phyloP scores from a whole-genome alignment of 2,797 vertebrate species.

The Syncerus caffer region DNA sequence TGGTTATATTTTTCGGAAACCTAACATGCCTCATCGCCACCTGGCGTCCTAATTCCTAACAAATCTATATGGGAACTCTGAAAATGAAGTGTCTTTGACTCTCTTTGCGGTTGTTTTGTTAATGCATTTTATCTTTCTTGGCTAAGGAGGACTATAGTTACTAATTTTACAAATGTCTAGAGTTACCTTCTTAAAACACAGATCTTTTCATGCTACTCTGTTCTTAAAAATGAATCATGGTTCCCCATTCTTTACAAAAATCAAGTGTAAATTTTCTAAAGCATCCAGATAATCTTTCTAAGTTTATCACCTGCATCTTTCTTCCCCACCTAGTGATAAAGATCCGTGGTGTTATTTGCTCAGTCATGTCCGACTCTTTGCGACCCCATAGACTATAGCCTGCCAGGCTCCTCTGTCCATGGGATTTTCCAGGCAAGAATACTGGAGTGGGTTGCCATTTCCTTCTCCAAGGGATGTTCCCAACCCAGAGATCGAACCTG shows the following conservation, averaged over 20 bases:
- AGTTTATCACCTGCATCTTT: not conserved
- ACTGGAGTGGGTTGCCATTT: not conserved
- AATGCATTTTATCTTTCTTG: constrained; percentile 46
- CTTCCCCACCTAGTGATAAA: not conserved
- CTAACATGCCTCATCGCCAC: not conserved
- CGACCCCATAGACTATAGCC: not conserved
- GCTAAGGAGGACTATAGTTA: constrained; percentile 8
- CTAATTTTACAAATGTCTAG: constrained; percentile 32
- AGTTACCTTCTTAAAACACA: constrained; percentile 26
- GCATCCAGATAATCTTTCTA: not conserved
- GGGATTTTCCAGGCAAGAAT: not conserved
- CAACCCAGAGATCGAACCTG: not conserved
- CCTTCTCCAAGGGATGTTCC: not conserved
- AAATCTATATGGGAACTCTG: not conserved
- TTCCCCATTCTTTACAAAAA: constrained; percentile 7
- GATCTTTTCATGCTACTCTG: not conserved
- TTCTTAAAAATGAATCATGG: not conserved
- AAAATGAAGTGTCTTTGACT: constrained; percentile 27
- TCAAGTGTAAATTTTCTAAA: not conserved
- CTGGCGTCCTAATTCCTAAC: not conserved
- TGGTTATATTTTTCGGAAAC: constrained; percentile 49
- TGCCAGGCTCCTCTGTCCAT: not conserved
- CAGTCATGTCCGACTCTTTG: not conserved
- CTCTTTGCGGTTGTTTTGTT: constrained; percentile 12
- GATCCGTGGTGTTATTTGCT: not conserved